A percentile compares a stretch with the other conserved stretches of the same genome.
These are phyloP conservation scores for Scrobipalpa costella DNA, from an alignment of 2,888 invertebrate species.

Conservation along the genomic window DNA sequence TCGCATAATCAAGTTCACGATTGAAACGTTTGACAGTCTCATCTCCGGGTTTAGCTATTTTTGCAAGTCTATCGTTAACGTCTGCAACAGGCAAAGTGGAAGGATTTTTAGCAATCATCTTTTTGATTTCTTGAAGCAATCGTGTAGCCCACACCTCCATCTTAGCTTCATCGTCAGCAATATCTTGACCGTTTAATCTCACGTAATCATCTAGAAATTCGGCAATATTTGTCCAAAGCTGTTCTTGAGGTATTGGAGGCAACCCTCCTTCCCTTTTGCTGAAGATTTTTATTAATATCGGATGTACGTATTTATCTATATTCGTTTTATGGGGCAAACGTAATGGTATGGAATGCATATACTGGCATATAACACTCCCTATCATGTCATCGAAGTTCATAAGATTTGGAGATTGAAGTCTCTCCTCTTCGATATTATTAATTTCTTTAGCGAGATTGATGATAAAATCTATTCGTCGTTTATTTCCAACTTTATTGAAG, in stretches of 20 bases:
- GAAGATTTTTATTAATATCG: neutral
- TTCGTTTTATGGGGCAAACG: neutral
- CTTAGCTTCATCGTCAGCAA: slow-evolving; percentile 53
- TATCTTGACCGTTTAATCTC: slow-evolving; percentile 45
- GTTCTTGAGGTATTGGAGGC: neutral
- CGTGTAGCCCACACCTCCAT: slow-evolving; percentile 54
- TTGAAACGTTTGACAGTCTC: slow-evolving; percentile 46
- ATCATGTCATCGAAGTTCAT: slow-evolving; percentile 49
- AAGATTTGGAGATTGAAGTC: slow-evolving; percentile 33
- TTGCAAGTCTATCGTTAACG: slow-evolving; percentile 44
- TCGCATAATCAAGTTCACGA: slow-evolving; percentile 49
- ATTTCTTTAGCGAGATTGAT: slow-evolving; percentile 53
- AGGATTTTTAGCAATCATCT: slow-evolving; percentile 42
- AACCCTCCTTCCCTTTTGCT: neutral
- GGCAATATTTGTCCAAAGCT: slow-evolving; percentile 2
- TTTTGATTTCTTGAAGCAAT: slow-evolving; percentile 51
- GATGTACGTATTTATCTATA: neutral
- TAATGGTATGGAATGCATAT: slow-evolving; percentile 27
- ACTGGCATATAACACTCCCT: slow-evolving; percentile 42
- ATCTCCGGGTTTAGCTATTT: slow-evolving; percentile 42
- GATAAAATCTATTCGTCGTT: slow-evolving; percentile 49
- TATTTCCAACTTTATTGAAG: slow-evolving; percentile 47
- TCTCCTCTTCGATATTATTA: slow-evolving; percentile 49
- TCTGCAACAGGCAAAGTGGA: slow-evolving; percentile 39
- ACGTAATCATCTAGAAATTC: slow-evolving; percentile 49